Base-by-base conservation (phyloP, 2,797 vertebrate genomes). In the Arctocebus calabarensis region DNA sequence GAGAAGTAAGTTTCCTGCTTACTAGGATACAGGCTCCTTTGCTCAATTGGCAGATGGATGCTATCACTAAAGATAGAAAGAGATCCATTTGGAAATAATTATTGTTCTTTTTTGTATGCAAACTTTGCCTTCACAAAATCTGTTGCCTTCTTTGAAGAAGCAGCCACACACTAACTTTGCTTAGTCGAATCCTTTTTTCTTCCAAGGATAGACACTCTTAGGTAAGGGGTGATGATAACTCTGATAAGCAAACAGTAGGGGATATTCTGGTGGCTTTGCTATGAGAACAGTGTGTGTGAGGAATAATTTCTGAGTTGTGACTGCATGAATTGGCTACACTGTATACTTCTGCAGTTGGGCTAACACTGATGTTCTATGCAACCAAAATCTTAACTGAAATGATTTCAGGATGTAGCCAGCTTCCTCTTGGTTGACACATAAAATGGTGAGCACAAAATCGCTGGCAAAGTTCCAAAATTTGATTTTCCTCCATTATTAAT, bases 191-290 rank as follows among this genome's bases (percentile, higher is more conserved):
- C 77, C 84, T 90, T 93, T 95, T 61, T 91, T 97, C 93, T 97
- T 87, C 96, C 5, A 16, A 90, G 43, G 27, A 97, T 90, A 55
- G 55, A 74, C n/a, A 48, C 34, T 84, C 88, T 81, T 32, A 34
- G 79, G 91, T 89, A 29, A 89, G 83, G 87, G 43, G 85, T 79
- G 34, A 92, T 77, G 90, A 78, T 90, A 61, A 94, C 96, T 52
- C 90, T 91, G 91, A 95, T 17, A 81, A 88, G 89, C 55, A 96
- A 97, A 97, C 93, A 97, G 86, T 40, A 81, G 97, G 64, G 59
- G 84, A 0, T 5, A 88, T 90, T 92, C 73, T 92, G 88, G 97
- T 85, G 71, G 27, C 19, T 97, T 87, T 87, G 61, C 17, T 74
- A 48, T 16, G 73, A 74, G 20, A 64, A 52, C 87, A 92, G 52